These are phyloP conservation scores for Phoebastria nigripes DNA, from an alignment of 2,797 vertebrate genomes.

Conservation along the genomic window DNA sequence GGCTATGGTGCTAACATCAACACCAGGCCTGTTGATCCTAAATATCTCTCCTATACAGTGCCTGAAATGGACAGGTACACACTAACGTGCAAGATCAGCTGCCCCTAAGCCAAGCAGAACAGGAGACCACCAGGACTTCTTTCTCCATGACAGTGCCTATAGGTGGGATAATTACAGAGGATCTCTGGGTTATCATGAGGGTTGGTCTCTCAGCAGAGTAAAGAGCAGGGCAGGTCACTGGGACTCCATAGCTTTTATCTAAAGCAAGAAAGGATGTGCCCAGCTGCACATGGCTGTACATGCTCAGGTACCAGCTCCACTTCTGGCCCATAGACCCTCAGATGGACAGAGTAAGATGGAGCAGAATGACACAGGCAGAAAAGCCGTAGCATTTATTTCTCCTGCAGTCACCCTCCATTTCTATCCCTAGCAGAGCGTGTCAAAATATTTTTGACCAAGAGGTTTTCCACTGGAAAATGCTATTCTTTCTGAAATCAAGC, in stretches of 20 bases:
- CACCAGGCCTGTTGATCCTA: not conserved
- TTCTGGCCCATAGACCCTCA: not conserved
- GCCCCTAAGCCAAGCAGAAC: not conserved
- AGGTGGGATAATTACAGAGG: not conserved
- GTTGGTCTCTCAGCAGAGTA: not conserved
- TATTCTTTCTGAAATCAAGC: conserved; percentile 9
- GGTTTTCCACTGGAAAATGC: not conserved
- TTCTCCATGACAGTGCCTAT: not conserved
- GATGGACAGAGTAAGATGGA: not conserved
- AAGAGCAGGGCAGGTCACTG: not conserved
- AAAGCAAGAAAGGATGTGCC: not conserved
- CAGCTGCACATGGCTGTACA: not conserved
- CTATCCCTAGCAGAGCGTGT: not conserved
- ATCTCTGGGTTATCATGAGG: not conserved
- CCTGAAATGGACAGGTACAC: not conserved
- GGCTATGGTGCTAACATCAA: not conserved
- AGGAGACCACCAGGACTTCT: not conserved
- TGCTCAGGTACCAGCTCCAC: not conserved
- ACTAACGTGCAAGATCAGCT: not conserved
- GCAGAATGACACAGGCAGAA: not conserved
- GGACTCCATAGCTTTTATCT: not conserved
- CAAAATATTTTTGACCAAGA: conserved; percentile 14
- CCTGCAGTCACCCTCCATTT: not conserved
- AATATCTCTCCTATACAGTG: not conserved
- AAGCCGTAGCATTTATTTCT: not conserved